phyloP scores from a whole-genome alignment of 1,140 invertebrate species.

The Drosophila gunungcola region DNA sequence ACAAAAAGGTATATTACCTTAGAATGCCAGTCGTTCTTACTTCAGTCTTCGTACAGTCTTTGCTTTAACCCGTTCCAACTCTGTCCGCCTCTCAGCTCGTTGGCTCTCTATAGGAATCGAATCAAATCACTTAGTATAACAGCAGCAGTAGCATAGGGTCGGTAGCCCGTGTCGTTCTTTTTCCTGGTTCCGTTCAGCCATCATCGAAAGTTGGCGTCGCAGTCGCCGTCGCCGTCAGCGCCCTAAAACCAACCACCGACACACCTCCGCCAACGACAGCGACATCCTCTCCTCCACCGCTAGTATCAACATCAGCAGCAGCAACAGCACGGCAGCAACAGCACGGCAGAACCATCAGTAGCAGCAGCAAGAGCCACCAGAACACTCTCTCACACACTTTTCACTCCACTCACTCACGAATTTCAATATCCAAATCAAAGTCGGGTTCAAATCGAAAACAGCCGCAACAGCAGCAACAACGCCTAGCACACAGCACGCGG shows the following conservation, averaged over 20 bases:
- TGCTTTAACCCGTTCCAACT: constrained; percentile 85
- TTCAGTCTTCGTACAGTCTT: constrained; percentile 85
- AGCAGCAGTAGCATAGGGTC: constrained; percentile 36
- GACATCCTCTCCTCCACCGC: constrained; percentile 47
- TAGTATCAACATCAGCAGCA: constrained; percentile 46
- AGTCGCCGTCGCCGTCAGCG: constrained; percentile 52
- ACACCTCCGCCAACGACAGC: constrained; percentile 35
- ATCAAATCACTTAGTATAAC: constrained; percentile 49
- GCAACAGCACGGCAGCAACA: constrained; percentile 28
- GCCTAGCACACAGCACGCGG: constrained; percentile 77
- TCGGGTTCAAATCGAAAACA: constrained; percentile 84
- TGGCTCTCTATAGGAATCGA: constrained; percentile 75
- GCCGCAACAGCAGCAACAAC: constrained; percentile 84
- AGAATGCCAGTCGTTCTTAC: constrained; percentile 84
- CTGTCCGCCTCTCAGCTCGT: constrained; percentile 83
- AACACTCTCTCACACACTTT: constrained; percentile 37
- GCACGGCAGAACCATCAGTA: constrained; percentile 37
- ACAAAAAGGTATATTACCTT: constrained; percentile 85
- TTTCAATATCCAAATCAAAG: constrained; percentile 85
- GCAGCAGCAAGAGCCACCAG: constrained; percentile 33
- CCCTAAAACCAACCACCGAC: constrained; percentile 62
- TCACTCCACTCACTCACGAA: constrained; percentile 71
- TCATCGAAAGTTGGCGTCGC: constrained; percentile 42
- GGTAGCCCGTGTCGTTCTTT: constrained; percentile 25
- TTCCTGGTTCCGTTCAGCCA: constrained; percentile 34